Percentiles rank a stretch among this genome's conserved stretches.
phyloP scores from a whole-genome alignment of 2,113 vertebrate species.

The Nothobranchius furzeri region DNA sequence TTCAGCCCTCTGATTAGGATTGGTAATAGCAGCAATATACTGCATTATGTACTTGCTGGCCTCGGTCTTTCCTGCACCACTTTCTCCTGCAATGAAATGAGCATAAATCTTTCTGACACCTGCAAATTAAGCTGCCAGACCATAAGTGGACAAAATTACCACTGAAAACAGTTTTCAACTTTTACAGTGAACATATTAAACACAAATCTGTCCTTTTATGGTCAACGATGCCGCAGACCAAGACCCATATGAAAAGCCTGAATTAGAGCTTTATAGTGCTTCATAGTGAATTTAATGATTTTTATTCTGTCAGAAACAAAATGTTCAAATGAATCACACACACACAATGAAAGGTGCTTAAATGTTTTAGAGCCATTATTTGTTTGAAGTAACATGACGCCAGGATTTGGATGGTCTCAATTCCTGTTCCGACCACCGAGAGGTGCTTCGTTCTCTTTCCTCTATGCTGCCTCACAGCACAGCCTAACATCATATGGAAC shows the following conservation, averaged over 20 bases:
- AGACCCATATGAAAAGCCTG: background rate
- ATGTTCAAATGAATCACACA: background rate
- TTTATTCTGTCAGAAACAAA: background rate
- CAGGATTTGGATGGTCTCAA: background rate
- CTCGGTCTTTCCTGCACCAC: constrained; percentile 97
- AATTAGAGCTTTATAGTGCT: background rate
- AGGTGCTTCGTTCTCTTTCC: constrained; percentile 54
- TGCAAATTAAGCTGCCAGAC: constrained; percentile 5
- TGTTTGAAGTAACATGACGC: background rate
- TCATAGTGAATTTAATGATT: background rate
- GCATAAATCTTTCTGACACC: background rate
- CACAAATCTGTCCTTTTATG: background rate
- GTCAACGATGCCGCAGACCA: background rate
- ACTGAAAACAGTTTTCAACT: background rate
- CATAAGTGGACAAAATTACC: background rate
- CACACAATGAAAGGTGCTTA: background rate
- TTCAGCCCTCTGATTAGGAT: constrained; percentile 94
- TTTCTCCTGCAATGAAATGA: constrained; percentile 84
- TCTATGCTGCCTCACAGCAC: constrained; percentile 28
- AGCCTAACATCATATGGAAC: constrained; percentile 42
- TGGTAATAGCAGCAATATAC: constrained; percentile 98
- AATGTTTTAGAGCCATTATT: background rate
- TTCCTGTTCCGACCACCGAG: constrained; percentile 63
- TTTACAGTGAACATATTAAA: background rate
- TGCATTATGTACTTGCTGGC: constrained; percentile 99